These are phyloP conservation scores for Lysandra coridon DNA, from an alignment of 2,888 invertebrate species.

Conservation along the genomic window DNA sequence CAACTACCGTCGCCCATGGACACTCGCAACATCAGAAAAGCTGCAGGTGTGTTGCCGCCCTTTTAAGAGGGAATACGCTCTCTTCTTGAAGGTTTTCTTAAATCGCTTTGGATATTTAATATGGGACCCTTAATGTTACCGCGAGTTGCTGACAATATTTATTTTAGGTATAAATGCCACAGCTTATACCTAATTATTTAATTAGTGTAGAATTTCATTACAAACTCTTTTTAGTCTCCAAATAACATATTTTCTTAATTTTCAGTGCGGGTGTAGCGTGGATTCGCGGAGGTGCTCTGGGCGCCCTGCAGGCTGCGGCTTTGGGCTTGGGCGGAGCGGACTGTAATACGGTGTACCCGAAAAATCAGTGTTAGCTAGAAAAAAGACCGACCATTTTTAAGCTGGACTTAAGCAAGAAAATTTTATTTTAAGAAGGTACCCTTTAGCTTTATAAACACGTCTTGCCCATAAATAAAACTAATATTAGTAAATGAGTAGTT, in stretches of 20 bases:
- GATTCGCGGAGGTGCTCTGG: constrained; percentile 80
- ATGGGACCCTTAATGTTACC: too few relatives aligned
- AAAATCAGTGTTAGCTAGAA: constrained; percentile 64
- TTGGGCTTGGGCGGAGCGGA: constrained; percentile 85
- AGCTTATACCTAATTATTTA: too few relatives aligned
- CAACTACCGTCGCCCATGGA: too few relatives aligned
- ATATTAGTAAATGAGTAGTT: background rate
- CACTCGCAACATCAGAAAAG: too few relatives aligned
- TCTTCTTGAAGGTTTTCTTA: too few relatives aligned
- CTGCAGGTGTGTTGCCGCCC: too few relatives aligned
- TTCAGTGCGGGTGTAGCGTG: constrained; percentile 89
- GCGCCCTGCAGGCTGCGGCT: constrained; percentile 83
- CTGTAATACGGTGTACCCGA: constrained; percentile 81
- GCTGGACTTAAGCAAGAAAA: too few relatives aligned
- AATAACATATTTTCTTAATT: constrained; percentile 27
- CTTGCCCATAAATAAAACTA: background rate
- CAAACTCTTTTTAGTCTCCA: too few relatives aligned
- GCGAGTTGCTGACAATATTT: too few relatives aligned
- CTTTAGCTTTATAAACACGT: background rate
- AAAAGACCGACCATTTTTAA: background rate
- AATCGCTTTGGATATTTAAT: too few relatives aligned
- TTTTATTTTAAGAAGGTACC: background rate
- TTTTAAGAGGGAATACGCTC: background rate
- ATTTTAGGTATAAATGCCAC: too few relatives aligned
- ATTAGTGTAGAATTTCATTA: too few relatives aligned